Percentiles rank a stretch among this genome's conserved stretches.
Conservation (phyloP, 64 coral and sea anemone species). For the Pocillopora damicornis region DNA sequence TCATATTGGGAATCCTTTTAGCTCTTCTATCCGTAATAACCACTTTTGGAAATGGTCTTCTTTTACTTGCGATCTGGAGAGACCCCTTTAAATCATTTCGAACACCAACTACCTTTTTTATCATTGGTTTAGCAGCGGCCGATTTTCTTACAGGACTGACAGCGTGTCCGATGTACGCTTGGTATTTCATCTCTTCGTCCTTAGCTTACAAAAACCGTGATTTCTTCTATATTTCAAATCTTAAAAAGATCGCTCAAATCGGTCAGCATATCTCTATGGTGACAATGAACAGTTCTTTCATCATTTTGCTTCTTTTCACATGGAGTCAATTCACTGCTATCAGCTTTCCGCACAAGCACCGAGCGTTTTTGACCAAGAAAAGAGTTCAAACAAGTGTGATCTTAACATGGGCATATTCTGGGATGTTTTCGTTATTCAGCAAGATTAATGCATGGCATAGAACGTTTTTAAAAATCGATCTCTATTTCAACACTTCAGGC, state of each 20-base stretch:
- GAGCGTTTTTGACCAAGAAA: not conserved
- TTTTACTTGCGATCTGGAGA: conserved; percentile 34
- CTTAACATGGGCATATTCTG: conserved; percentile 17
- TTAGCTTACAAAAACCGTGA: not conserved
- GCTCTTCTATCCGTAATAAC: not conserved
- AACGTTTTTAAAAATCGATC: not conserved
- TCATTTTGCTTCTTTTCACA: conserved; percentile 26
- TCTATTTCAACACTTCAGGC: conserved; percentile 15
- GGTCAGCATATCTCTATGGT: not conserved
- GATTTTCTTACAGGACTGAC: conserved; percentile 29
- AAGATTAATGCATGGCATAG: not conserved
- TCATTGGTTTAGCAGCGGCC: conserved; percentile 26
- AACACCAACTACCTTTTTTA: conserved; percentile 13
- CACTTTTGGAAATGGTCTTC: conserved; percentile 24
- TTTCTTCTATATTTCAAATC: too few relatives aligned
- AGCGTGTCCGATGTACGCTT: not conserved
- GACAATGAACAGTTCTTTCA: conserved; percentile 35
- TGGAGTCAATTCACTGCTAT: conserved; percentile 32
- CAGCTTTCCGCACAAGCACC: conserved; percentile 35
- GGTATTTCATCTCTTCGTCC: not conserved
- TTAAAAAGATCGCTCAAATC: not conserved
- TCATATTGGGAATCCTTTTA: conserved; percentile 14
- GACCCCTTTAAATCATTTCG: conserved; percentile 34
- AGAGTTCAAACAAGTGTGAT: not conserved
- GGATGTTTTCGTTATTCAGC: not conserved